Evolutionary conservation across 1,140 invertebrate genomes (phyloP).

Genomic region (Saxidomus purpurata): DNA sequence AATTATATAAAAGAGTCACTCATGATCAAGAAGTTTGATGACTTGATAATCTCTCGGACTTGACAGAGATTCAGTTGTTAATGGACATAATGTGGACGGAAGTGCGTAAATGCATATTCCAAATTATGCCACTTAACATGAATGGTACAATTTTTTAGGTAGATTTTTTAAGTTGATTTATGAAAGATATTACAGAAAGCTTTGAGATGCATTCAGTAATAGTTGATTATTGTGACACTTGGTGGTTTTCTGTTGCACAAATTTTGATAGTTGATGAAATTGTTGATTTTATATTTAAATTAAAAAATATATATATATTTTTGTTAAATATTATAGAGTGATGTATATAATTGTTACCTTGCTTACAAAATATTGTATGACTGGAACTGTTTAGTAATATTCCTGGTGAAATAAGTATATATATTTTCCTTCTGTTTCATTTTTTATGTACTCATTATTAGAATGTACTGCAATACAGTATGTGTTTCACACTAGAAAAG

Average conservation of each 20-base stretch:
- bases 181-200: too few relatives aligned
- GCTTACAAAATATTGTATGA: not conserved
- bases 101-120: too few relatives aligned
- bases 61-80: too few relatives aligned
- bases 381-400: not conserved
- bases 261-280: constrained; percentile 19
- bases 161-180: not conserved
- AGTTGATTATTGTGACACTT: not conserved
- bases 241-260: constrained; percentile 24
- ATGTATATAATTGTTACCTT: constrained; percentile 31
- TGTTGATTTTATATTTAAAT: constrained; percentile 37
- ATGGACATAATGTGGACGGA: too few relatives aligned
- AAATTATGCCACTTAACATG: too few relatives aligned
- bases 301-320: constrained; percentile 29
- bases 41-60: too few relatives aligned
- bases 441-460: not conserved
- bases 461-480: not conserved
- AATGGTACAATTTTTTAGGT: too few relatives aligned
- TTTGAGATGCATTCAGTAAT: not conserved
- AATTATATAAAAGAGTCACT: too few relatives aligned
- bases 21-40: too few relatives aligned
- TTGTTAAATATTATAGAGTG: constrained; percentile 12
- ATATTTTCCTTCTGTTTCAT: not conserved
- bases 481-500: not conserved
- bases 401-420: not conserved